Evolutionary conservation across 1,140 invertebrate genomes (phyloP).

Genomic region (Drosophila rhopaloa): DNA sequence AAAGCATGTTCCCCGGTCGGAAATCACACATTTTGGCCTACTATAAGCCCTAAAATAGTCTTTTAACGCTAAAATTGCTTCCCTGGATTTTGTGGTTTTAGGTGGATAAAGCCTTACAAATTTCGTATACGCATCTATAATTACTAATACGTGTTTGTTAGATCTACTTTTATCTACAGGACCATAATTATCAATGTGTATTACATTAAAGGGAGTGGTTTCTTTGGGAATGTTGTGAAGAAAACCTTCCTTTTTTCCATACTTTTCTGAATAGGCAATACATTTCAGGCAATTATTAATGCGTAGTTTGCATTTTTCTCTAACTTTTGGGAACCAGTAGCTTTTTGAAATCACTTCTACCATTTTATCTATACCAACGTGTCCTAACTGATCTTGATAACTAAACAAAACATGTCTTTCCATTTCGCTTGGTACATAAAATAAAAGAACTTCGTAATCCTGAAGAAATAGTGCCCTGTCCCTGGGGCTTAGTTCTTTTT

Average conservation of each 20-base stretch:
- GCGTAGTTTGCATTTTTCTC: background rate
- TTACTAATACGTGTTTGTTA: conserved; percentile 8
- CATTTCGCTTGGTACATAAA: conserved; percentile 3
- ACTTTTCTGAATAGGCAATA: background rate
- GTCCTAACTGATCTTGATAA: conserved; percentile 2
- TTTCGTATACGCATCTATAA: conserved; percentile 4
- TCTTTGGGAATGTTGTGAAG: background rate
- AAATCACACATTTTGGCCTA: no score
- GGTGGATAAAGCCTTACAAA: background rate
- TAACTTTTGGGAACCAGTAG: conserved; percentile 1
- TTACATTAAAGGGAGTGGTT: background rate
- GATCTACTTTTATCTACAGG: background rate
- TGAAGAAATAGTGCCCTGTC: no score
- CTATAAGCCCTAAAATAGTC: background rate
- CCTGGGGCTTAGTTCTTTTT: no score
- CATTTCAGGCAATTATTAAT: no score
- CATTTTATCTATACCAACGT: conserved; percentile 6
- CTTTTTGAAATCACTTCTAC: background rate
- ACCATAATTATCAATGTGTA: conserved; percentile 6
- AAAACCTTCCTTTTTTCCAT: background rate
- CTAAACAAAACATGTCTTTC: conserved; percentile 2
- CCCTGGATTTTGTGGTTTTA: background rate
- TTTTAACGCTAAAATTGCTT: conserved; percentile 3
- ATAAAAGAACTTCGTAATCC: background rate
- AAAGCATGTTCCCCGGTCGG: no score